Evolutionary conservation across 2,797 vertebrate species (phyloP).

Genomic region (Myotis pilosus): DNA sequence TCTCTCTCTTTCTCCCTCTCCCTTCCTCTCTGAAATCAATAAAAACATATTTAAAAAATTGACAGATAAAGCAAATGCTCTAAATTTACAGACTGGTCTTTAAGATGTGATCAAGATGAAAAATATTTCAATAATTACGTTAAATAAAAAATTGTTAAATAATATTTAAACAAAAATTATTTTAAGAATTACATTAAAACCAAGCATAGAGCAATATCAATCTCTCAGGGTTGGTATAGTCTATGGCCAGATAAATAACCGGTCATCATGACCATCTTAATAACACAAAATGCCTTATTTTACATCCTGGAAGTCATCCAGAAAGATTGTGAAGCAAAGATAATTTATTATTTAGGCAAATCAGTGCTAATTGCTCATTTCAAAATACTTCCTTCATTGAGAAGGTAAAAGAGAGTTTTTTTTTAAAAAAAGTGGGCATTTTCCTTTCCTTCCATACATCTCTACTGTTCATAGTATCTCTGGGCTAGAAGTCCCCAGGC

Average conservation of each 20-base stretch:
- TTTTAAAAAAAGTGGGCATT: neutral
- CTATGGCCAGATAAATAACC: neutral
- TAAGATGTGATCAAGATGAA: neutral
- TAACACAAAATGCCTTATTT: neutral
- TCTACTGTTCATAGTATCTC: neutral
- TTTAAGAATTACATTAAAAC: constrained; percentile 20
- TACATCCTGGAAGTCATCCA: neutral
- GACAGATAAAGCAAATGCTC: neutral
- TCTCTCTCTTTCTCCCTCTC: too few relatives aligned
- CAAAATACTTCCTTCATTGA: neutral
- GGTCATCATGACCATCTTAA: neutral
- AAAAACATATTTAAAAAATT: neutral
- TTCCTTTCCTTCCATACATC: neutral
- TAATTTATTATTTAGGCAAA: constrained; percentile 8
- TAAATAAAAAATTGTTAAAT: neutral
- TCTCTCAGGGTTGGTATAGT: neutral
- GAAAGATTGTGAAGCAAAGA: neutral
- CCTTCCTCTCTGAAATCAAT: neutral
- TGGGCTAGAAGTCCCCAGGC: neutral
- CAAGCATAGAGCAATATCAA: neutral
- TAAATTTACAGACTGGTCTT: neutral
- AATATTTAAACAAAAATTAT: neutral
- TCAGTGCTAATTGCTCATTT: neutral
- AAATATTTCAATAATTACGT: neutral
- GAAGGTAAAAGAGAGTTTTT: neutral